These are phyloP conservation scores for Ceuthmochares aereus DNA, from an alignment of 2,113 vertebrate species.

Conservation along the genomic window DNA sequence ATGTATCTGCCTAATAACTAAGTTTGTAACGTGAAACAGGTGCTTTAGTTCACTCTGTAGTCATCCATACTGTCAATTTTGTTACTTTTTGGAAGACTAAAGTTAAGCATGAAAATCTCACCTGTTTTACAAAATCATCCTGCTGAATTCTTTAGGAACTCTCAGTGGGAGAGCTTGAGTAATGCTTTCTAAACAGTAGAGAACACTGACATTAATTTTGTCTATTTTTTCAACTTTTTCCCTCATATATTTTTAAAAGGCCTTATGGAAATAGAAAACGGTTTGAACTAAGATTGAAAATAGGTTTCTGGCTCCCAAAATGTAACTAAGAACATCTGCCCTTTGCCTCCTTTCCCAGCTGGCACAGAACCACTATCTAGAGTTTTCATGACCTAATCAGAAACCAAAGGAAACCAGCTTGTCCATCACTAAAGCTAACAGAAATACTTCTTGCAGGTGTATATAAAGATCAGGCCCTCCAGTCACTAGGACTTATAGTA, in stretches of 20 bases:
- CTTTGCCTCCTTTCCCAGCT: rapidly evolving
- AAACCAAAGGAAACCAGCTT: not conserved
- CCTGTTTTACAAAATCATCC: not conserved
- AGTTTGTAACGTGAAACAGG: not conserved
- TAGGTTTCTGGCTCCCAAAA: not conserved
- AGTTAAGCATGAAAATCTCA: not conserved
- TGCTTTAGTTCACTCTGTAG: not conserved
- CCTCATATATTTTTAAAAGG: not conserved
- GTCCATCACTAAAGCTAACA: not conserved
- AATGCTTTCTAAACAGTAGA: not conserved
- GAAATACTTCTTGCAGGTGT: not conserved
- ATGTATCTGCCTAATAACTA: not conserved
- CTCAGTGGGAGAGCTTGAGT: rapidly evolving
- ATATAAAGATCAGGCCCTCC: not conserved
- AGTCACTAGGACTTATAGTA: not conserved
- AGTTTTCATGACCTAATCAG: not conserved
- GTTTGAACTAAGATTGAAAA: not conserved
- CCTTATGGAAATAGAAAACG: not conserved
- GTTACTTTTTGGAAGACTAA: not conserved
- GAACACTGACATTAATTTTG: not conserved
- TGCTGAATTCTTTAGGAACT: rapidly evolving
- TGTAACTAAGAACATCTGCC: not conserved
- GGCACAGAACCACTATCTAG: not conserved
- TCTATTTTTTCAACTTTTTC: not conserved
- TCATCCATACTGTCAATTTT: not conserved